Evolutionary conservation across 2,797 vertebrate species (phyloP).

Genomic region (Nasua narica): DNA sequence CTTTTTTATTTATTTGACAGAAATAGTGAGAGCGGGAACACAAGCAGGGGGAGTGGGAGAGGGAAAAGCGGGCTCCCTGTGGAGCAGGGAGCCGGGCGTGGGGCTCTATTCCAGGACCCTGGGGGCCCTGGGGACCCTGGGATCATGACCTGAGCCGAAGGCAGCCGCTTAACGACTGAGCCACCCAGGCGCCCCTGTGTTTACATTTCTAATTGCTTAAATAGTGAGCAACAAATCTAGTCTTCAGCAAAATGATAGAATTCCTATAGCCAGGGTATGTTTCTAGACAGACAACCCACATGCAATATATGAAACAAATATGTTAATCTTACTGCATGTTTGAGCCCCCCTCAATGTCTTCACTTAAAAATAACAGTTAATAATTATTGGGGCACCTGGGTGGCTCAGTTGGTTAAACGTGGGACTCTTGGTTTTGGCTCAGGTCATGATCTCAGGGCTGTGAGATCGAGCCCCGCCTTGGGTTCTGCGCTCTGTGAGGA

Average conservation of each 20-base stretch:
- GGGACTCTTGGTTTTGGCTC: background rate
- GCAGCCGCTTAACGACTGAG: too few species aligned
- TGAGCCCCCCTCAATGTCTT: background rate
- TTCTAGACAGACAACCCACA: background rate
- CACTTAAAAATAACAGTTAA: background rate
- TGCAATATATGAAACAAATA: conserved; percentile 28
- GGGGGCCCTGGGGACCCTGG: too few species aligned
- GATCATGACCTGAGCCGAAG: too few species aligned
- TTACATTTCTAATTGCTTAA: conserved; percentile 31
- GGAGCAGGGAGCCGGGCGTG: too few species aligned
- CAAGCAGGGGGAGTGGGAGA: too few species aligned
- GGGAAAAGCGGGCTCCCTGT: too few species aligned
- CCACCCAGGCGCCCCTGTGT: background rate
- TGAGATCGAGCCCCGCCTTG: background rate
- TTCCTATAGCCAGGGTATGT: background rate
- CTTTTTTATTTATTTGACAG: too few species aligned
- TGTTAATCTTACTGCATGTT: conserved; percentile 51
- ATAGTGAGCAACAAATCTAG: background rate
- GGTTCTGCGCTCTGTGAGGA: background rate
- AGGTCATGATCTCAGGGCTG: background rate
- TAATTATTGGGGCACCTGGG: background rate
- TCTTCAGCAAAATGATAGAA: conserved; percentile 18
- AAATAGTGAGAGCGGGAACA: too few species aligned
- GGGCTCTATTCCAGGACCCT: too few species aligned
- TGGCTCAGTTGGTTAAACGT: background rate